phyloP scores from a whole-genome alignment of 2,888 invertebrate genomes.

The Hirtodrosophila alboralis region DNA sequence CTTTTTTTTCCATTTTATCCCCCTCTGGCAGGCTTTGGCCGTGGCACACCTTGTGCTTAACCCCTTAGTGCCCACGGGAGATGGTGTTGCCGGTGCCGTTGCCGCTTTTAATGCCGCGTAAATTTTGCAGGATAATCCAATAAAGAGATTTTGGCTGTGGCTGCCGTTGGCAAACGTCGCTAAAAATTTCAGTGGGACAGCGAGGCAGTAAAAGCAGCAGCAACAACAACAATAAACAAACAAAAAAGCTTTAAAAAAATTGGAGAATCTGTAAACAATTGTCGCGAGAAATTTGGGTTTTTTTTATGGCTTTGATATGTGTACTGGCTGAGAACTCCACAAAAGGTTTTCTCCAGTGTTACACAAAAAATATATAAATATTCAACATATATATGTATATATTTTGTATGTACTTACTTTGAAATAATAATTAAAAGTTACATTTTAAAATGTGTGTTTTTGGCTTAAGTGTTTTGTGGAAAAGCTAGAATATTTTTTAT shows the following conservation, averaged over 20 bases:
- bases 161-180: conserved; percentile 57
- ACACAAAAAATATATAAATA: too few relatives aligned
- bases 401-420: too few relatives aligned
- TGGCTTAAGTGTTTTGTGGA: too few relatives aligned
- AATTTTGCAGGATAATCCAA: conserved; percentile 79
- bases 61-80: conserved; percentile 50
- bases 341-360: conserved; percentile 28
- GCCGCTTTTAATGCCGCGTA: conserved; percentile 77
- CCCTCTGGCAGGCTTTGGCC: conserved; percentile 11
- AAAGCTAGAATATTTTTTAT: too few relatives aligned
- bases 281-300: conserved; percentile 29
- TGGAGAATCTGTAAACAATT: conserved; percentile 64
- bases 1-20: conserved; percentile 12
- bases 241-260: conserved; percentile 29
- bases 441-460: too few relatives aligned
- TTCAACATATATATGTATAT: too few relatives aligned
- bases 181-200: conserved; percentile 54
- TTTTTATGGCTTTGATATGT: conserved; percentile 5
- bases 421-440: too few relatives aligned
- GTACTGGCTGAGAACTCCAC: conserved; percentile 7
- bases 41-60: conserved; percentile 63
- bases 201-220: conserved; percentile 26
- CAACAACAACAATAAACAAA: conserved; percentile 25
- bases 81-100: conserved; percentile 37
- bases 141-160: conserved; percentile 77